These are phyloP conservation scores for Sicus ferrugineus DNA, from an alignment of 2,888 invertebrate species.

Conservation along the genomic window DNA sequence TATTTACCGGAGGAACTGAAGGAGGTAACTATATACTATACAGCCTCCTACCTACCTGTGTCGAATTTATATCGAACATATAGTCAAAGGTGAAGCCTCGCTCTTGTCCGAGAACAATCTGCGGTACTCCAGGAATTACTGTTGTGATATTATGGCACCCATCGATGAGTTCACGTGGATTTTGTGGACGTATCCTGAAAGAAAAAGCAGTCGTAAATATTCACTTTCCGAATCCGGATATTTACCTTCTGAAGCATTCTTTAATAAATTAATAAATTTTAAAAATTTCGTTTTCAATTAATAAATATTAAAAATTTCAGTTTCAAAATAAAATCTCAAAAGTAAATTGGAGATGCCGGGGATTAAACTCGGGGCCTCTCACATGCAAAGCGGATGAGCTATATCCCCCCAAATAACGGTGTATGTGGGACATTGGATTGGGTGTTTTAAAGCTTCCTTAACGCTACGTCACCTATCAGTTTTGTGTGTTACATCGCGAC, in stretches of 20 bases:
- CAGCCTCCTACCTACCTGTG: constrained; percentile 41
- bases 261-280: too few species aligned
- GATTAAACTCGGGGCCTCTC: too few species aligned
- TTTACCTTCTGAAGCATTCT: too few species aligned
- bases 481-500: too few species aligned
- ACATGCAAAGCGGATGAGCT: constrained; percentile 60
- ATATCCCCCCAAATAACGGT: constrained; percentile 57
- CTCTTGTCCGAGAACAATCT: constrained; percentile 90
- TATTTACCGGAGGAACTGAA: not conserved
- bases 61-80: constrained; percentile 84
- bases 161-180: constrained; percentile 90
- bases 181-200: constrained; percentile 92
- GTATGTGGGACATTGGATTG: too few species aligned
- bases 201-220: constrained; percentile 5
- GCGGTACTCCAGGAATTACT: constrained; percentile 88
- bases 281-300: too few species aligned
- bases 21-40: not conserved
- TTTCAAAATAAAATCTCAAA: not conserved
- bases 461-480: too few species aligned
- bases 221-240: too few species aligned
- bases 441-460: too few species aligned
- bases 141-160: constrained; percentile 93
- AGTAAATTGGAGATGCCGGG: constrained; percentile 53
- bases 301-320: too few species aligned
- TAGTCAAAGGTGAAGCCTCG: constrained; percentile 96